A percentile compares a stretch with the other conserved stretches of the same genome.
Evolutionary conservation across 2,797 vertebrate species (phyloP).

Genomic region (Cichlasoma orientale): DNA sequence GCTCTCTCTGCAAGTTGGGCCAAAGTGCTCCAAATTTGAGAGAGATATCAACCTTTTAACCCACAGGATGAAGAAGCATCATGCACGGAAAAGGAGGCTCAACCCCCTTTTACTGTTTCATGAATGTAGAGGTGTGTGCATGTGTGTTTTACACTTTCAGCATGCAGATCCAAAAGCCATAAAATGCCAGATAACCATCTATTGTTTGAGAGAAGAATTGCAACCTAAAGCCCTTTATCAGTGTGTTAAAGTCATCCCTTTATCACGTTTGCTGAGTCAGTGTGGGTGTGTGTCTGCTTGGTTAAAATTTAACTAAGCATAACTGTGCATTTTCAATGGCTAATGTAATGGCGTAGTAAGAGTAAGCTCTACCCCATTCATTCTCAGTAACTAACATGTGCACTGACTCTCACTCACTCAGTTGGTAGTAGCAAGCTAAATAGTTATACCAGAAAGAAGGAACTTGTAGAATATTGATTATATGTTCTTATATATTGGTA

Average conservation of each 20-base stretch:
- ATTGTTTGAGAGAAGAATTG: conserved; percentile 20
- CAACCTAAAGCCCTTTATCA: conserved; percentile 31
- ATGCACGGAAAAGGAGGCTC: conserved; percentile 19
- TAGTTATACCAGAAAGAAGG: neutral
- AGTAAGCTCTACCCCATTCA: conserved; percentile 16
- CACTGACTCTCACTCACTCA: neutral
- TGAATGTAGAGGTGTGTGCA: conserved; percentile 6
- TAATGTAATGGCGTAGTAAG: conserved; percentile 23
- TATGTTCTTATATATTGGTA: neutral
- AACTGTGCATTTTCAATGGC: neutral
- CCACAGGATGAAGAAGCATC: conserved; percentile 28
- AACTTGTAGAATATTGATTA: neutral
- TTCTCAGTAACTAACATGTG: neutral
- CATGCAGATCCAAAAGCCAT: conserved; percentile 20
- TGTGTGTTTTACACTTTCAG: conserved; percentile 33
- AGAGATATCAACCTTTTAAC: conserved; percentile 43
- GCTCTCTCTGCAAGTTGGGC: conserved; percentile 18
- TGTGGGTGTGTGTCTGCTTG: neutral
- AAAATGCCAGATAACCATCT: conserved; percentile 54
- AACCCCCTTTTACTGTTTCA: conserved; percentile 13
- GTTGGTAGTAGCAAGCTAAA: neutral
- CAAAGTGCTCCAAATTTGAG: conserved; percentile 38
- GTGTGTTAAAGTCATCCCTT: conserved; percentile 12
- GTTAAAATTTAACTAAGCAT: conserved; percentile 12
- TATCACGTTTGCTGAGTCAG: conserved; percentile 19